phyloP scores from a whole-genome alignment of 23 tunicate genomes.

The Phallusia fumigata region DNA sequence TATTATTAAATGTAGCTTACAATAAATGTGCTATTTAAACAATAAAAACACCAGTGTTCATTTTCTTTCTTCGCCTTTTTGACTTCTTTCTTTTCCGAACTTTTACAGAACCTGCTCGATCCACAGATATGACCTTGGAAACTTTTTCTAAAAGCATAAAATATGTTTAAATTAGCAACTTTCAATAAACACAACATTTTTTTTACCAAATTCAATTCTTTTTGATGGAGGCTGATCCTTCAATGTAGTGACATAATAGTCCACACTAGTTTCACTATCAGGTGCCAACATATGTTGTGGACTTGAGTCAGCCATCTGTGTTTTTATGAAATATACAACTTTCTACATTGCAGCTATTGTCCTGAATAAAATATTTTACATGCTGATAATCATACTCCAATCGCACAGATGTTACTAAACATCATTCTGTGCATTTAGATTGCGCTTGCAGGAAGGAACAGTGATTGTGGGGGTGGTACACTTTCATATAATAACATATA shows the following conservation, averaged over 20 bases:
- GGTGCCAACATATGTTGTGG: not conserved
- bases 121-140: constrained; percentile 39
- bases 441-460: no score
- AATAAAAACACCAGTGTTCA: constrained; percentile 1
- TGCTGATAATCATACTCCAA: no score
- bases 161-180: not conserved
- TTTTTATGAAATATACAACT: no score
- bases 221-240: not conserved
- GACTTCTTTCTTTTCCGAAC: constrained; percentile 65
- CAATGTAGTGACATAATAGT: constrained; percentile 62
- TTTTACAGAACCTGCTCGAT: constrained; percentile 57
- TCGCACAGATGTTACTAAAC: no score
- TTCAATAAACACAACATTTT: not conserved
- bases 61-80: constrained; percentile 53
- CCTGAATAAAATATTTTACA: no score
- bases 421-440: no score
- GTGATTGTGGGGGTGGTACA: no score
- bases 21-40: no score
- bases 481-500: no score
- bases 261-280: constrained; percentile 65
- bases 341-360: no score
- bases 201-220: not conserved
- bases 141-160: not conserved
- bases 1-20: no score
- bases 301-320: not conserved